Conservation (phyloP, 2,888 invertebrate genomes). For the Stenolophus ochropezus region DNA sequence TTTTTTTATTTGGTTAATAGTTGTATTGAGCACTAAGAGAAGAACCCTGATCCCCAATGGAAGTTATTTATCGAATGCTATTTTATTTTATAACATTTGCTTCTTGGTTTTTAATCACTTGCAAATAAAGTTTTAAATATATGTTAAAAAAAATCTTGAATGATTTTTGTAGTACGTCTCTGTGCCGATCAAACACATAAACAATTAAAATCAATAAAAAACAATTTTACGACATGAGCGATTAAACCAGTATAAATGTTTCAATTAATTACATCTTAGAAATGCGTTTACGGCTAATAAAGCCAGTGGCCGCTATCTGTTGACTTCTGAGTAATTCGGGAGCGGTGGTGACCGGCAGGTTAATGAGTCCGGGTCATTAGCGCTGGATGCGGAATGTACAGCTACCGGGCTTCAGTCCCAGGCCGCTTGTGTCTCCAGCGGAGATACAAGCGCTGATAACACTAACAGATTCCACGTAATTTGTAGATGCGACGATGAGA, state of each 20-base stretch:
- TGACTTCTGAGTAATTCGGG: slow-evolving; percentile 23
- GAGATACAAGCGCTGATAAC: not conserved
- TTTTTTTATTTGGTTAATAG: too few relatives aligned
- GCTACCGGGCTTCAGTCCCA: slow-evolving; percentile 2
- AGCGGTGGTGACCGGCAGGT: not conserved
- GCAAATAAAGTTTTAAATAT: too few relatives aligned
- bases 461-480: slow-evolving; percentile 13
- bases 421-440: not conserved
- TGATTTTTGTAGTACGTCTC: not conserved
- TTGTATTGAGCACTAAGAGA: too few relatives aligned
- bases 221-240: not conserved
- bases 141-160: too few relatives aligned
- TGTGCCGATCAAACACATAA: not conserved
- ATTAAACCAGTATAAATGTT: slow-evolving; percentile 29
- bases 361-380: slow-evolving; percentile 17
- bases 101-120: too few relatives aligned
- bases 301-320: not conserved
- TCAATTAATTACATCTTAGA: slow-evolving; percentile 42
- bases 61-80: too few relatives aligned
- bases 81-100: too few relatives aligned
- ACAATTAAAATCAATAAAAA: slow-evolving; percentile 24
- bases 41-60: too few relatives aligned
- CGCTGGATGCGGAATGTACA: not conserved
- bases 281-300: slow-evolving; percentile 35
- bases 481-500: not conserved